Percentiles rank a stretch among this genome's conserved stretches.
Conservation (phyloP, 2,797 vertebrate species). For the Monodelphis domestica region DNA sequence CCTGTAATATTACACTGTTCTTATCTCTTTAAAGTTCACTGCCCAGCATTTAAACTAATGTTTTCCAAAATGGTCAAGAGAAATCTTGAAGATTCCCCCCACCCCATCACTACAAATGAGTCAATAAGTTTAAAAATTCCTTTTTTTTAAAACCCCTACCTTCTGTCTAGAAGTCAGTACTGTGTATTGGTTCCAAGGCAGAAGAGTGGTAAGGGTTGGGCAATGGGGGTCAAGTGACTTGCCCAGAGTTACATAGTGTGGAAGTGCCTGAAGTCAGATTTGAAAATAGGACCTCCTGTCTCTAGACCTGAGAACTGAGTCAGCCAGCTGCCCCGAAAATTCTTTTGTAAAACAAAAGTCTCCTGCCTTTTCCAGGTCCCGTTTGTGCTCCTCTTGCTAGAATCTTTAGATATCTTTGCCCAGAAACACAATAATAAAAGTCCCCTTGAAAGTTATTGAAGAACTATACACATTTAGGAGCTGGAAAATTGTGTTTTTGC, state of each 20-base stretch:
- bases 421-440: background rate
- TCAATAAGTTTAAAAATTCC: background rate
- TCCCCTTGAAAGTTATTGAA: background rate
- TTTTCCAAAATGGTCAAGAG: constrained; percentile 12
- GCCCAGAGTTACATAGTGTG: no score
- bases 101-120: background rate
- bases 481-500: background rate
- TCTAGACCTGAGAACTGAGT: no score
- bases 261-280: no score
- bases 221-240: no score
- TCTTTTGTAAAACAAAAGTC: background rate
- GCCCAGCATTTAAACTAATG: background rate
- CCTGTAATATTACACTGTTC: background rate
- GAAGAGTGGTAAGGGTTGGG: no score
- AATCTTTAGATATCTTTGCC: constrained; percentile 24
- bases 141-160: no score
- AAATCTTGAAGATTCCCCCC: background rate
- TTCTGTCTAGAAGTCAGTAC: no score
- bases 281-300: no score
- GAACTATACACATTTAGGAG: background rate
- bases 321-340: no score
- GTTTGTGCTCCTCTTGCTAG: background rate
- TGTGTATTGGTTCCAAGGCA: no score
- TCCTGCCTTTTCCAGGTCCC: background rate
- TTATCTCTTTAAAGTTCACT: background rate